These are phyloP conservation scores for Aldrovandia affinis DNA, from an alignment of 2,797 vertebrate genomes.

Conservation along the genomic window DNA sequence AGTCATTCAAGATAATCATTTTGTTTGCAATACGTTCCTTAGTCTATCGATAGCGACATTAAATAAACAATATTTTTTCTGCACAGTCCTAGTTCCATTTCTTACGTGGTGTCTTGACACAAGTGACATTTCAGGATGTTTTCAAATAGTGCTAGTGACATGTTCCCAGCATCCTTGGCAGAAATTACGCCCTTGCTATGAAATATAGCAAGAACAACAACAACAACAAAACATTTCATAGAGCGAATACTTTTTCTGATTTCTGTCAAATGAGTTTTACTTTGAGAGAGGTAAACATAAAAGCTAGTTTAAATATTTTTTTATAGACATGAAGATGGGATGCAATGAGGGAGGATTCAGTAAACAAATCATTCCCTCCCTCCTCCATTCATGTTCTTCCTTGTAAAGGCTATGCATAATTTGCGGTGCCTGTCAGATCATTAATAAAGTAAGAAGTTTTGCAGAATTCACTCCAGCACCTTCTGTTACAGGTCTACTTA, in stretches of 20 bases:
- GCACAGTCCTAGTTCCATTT: too few relatives aligned
- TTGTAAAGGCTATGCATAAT: neutral
- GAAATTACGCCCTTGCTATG: too few relatives aligned
- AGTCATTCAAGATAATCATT: too few relatives aligned
- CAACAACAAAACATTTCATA: neutral
- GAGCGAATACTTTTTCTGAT: neutral
- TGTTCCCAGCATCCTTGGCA: too few relatives aligned
- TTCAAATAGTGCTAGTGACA: too few relatives aligned
- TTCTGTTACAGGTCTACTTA: neutral
- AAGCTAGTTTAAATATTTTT: neutral
- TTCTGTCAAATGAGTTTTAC: neutral
- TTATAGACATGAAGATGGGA: too few relatives aligned
- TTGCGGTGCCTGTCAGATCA: neutral
- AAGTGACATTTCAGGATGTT: too few relatives aligned
- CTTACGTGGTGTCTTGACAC: too few relatives aligned
- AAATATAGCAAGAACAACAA: neutral
- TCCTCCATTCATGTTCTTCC: neutral
- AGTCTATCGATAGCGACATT: too few relatives aligned
- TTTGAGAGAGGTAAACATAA: neutral
- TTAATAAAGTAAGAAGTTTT: slow-evolving; percentile 11
- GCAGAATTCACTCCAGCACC: neutral
- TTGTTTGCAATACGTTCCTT: too few relatives aligned
- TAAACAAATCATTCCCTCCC: slow-evolving; percentile 6
- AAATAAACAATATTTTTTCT: too few relatives aligned
- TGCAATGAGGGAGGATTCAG: neutral